Conservation (phyloP, 2,888 invertebrate genomes). For the Apeira syringaria region DNA sequence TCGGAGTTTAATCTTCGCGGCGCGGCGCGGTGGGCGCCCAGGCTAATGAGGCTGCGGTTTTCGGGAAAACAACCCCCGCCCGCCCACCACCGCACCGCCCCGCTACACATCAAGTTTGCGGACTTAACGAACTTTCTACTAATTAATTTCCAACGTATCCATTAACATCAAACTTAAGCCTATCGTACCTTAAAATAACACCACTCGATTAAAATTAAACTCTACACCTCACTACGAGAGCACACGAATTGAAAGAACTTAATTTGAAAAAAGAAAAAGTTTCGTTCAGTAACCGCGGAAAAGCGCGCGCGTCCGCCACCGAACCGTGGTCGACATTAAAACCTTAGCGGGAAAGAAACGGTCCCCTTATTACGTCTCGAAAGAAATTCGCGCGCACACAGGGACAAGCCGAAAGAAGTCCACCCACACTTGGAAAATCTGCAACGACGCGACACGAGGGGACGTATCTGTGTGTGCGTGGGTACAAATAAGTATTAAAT, state of each 20-base stretch:
- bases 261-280: conserved; percentile 51
- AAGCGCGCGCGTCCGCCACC: conserved; percentile 80
- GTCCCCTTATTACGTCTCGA: conserved; percentile 84
- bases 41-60: conserved; percentile 81
- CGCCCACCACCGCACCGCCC: conserved; percentile 32
- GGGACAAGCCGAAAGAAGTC: conserved; percentile 72
- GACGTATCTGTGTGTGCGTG: conserved; percentile 62
- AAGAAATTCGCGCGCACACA: conserved; percentile 82
- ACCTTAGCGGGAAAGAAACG: conserved; percentile 83
- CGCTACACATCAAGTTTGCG: conserved; percentile 48
- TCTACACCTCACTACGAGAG: conserved; percentile 25
- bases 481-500: conserved; percentile 80
- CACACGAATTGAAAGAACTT: conserved; percentile 9
- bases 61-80: conserved; percentile 60
- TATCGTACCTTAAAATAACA: conserved; percentile 26
- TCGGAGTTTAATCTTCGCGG: conserved; percentile 69
- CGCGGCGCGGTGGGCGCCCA: conserved; percentile 69
- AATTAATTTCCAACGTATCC: conserved; percentile 53
- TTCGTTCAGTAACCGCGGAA: conserved; percentile 68
- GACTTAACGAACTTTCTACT: conserved; percentile 65
- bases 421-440: conserved; percentile 64
- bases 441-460: conserved; percentile 65
- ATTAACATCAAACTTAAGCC: conserved; percentile 15
- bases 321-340: conserved; percentile 83
- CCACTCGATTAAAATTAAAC: conserved; percentile 4